Base-by-base conservation (phyloP, 1,140 invertebrate genomes). In the Oncopodura yosiiana region DNA sequence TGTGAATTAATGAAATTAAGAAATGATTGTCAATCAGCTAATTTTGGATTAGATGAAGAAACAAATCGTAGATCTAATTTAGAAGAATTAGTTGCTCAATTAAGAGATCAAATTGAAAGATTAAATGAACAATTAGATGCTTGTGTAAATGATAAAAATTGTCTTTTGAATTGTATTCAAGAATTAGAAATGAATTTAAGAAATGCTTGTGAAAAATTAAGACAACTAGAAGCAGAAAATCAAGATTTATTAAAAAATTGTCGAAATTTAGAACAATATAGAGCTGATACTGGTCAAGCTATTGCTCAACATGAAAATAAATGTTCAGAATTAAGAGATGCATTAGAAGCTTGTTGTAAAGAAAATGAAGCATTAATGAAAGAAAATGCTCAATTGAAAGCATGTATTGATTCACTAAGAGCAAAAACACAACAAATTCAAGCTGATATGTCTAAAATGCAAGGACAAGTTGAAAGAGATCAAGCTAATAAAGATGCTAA, bases 21-120 rank as follows among this genome's bases (percentile, higher is more conserved):
- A 26, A 21, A 29, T 2, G 56, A 62, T 24, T 36, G 56, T 12
- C 16, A 48, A 11, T 26, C 42, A 11, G 23, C 49, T 19, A 53
- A 53, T n/a, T 55, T 45, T 41, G 39, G 53, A 2, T 46, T 59
- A 4, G 54, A 59, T 19, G 61, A 62, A 27, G 38, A 53, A 24
- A 18, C 34, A 1, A 21, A 56, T 21, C 21, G 19, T 11, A 37
- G 53, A 38, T 3, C n/a, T 11, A 18, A 44, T 27, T 19, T 59
- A 3, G 61, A 62, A 46, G n/a, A 26, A 3, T 42, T 62, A 14
- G 19, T 59, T 12, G 6, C 24, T 37, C 42, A 59, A 27, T 34
- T 62, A 16, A 26, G 49, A 19, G 38, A 6, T 3, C 56, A 59
- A 43, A 11, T 59, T 2, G 36, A 19, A 8, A 32, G 54, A 18